Percentiles rank a stretch among this genome's conserved stretches.
These are phyloP conservation scores for Paraescarpia echinospica DNA, from an alignment of 1,140 invertebrate genomes.

Conservation along the genomic window DNA sequence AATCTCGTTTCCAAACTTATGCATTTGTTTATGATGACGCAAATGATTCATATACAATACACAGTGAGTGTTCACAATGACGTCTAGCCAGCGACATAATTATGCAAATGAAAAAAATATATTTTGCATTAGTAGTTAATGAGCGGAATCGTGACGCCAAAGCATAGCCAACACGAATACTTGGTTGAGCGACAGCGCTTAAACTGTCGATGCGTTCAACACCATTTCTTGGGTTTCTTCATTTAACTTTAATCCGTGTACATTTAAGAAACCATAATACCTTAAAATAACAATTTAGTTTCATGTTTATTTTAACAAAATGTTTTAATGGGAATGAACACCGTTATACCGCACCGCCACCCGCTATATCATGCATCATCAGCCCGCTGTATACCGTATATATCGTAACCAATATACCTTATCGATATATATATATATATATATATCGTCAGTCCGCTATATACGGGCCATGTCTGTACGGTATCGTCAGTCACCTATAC, in stretches of 20 bases:
- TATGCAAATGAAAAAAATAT: neutral
- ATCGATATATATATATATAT: too few species aligned
- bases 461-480: neutral
- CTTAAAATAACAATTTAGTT: too few species aligned
- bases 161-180: too few species aligned
- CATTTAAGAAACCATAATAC: too few species aligned
- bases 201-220: too few species aligned
- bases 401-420: too few species aligned
- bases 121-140: neutral
- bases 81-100: neutral
- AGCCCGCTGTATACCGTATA: too few species aligned
- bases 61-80: neutral
- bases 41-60: neutral
- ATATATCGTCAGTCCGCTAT: neutral
- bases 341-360: too few species aligned
- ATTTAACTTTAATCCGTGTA: neutral
- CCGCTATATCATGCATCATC: too few species aligned
- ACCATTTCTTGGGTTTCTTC: neutral
- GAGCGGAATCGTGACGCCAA: too few species aligned
- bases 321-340: neutral
- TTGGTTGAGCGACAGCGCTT: too few species aligned
- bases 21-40: neutral
- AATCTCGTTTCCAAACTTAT: neutral
- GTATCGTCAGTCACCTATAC: neutral
- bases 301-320: neutral